phyloP scores from a whole-genome alignment of 2,888 invertebrate species.

The Steinernema scapterisci region DNA sequence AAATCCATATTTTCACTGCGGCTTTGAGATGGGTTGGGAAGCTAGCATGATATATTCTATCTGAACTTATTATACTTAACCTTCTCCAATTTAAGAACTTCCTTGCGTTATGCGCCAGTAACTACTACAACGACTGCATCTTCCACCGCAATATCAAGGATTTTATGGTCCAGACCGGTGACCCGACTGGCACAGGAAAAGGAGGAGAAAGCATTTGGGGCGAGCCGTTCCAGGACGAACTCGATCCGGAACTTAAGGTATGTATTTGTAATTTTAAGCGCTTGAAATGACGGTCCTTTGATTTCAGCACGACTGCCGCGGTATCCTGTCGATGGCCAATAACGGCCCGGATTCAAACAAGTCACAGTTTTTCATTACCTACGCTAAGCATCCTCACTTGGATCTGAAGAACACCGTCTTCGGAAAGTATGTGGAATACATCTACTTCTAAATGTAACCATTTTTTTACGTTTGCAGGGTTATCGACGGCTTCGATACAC shows the following conservation, averaged over 20 bases:
- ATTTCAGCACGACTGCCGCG: constrained; percentile 80
- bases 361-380: constrained; percentile 96
- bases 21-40: too few relatives aligned
- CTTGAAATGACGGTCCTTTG: too few relatives aligned
- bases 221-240: constrained; percentile 93
- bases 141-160: constrained; percentile 78
- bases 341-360: constrained; percentile 96
- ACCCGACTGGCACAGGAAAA: constrained; percentile 91
- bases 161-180: constrained; percentile 81
- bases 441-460: too few relatives aligned
- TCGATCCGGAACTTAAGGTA: constrained; percentile 88
- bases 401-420: constrained; percentile 96
- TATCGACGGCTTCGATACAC: constrained; percentile 92
- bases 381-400: constrained; percentile 89
- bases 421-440: constrained; percentile 78
- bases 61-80: not conserved
- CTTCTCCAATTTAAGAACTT: constrained; percentile 77
- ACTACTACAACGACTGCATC: constrained; percentile 81
- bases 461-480: constrained; percentile 75
- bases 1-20: not conserved
- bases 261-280: constrained; percentile 24
- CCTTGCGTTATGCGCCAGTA: constrained; percentile 89
- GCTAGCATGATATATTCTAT: not conserved
- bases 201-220: constrained; percentile 96
- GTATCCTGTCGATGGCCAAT: constrained; percentile 95